These are phyloP conservation scores for Ammodytes marinus DNA, from an alignment of 2,113 vertebrate genomes.

Conservation along the genomic window DNA sequence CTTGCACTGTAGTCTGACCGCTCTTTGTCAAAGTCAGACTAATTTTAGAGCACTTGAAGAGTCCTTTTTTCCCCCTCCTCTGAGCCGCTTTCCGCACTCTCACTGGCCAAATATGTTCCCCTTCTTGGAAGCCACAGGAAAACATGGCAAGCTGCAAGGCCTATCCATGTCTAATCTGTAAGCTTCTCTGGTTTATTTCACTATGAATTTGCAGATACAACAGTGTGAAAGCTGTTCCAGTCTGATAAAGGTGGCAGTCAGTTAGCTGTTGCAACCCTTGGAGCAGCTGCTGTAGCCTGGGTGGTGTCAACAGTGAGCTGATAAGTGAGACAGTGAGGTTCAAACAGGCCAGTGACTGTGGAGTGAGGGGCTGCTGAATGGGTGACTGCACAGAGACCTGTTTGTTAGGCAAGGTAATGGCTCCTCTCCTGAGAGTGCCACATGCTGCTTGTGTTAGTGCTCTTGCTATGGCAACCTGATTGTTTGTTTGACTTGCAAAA, in stretches of 20 bases:
- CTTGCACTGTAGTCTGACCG: not conserved
- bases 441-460: slow-evolving; percentile 6
- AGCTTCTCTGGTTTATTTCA: slow-evolving; percentile 8
- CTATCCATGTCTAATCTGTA: not conserved
- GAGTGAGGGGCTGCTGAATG: slow-evolving; percentile 27
- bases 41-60: slow-evolving; percentile 20
- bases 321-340: slow-evolving; percentile 67
- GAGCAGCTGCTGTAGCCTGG: slow-evolving; percentile 20
- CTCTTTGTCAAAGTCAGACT: slow-evolving; percentile 23
- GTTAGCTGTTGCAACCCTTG: slow-evolving; percentile 4
- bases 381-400: slow-evolving; percentile 51
- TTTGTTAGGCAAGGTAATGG: slow-evolving; percentile 69
- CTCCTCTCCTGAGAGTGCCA: slow-evolving; percentile 42
- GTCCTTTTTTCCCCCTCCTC: slow-evolving; percentile 6
- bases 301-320: slow-evolving; percentile 37
- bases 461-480: not conserved
- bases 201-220: not conserved
- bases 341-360: slow-evolving; percentile 55
- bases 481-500: slow-evolving; percentile 34
- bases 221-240: slow-evolving; percentile 15
- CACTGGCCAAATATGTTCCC: not conserved
- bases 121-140: not conserved
- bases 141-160: not conserved
- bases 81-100: slow-evolving; percentile 5
- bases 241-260: slow-evolving; percentile 48